A percentile compares a stretch with the other conserved stretches of the same genome.
phyloP scores from a whole-genome alignment of 2,797 vertebrate species.

The Coccyzus lansbergi region DNA sequence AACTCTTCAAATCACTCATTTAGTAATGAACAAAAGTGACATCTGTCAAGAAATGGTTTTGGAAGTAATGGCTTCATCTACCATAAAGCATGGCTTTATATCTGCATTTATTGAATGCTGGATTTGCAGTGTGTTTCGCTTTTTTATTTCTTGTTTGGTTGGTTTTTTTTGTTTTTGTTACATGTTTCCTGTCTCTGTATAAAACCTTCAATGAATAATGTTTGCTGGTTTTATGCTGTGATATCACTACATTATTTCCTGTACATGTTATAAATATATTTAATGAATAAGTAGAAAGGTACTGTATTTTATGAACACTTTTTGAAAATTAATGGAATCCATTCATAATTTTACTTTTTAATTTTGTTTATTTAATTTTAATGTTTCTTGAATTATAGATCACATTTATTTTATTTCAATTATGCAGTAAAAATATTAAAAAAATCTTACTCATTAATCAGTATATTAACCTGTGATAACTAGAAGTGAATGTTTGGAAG shows the following conservation, averaged over 20 bases:
- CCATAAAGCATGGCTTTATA: slow-evolving; percentile 21
- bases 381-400: not conserved
- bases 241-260: not conserved
- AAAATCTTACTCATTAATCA: not conserved
- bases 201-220: not conserved
- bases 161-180: not conserved
- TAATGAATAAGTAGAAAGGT: not conserved
- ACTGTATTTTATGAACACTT: not conserved
- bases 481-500: not conserved
- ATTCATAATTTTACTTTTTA: not conserved
- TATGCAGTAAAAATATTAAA: not conserved
- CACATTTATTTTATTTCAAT: not conserved
- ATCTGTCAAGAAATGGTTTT: slow-evolving; percentile 52
- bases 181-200: not conserved
- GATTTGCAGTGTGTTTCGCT: fast-evolving
- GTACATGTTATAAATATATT: not conserved
- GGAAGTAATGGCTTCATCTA: slow-evolving; percentile 57
- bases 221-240: not conserved
- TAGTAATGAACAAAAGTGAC: slow-evolving; percentile 49
- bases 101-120: not conserved
- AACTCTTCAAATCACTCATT: not conserved
- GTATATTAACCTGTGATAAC: not conserved
- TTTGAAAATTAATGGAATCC: not conserved
- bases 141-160: no score
- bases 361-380: not conserved